Conservation (phyloP, 2,797 vertebrate species). For the Chrysocyon brachyurus region DNA sequence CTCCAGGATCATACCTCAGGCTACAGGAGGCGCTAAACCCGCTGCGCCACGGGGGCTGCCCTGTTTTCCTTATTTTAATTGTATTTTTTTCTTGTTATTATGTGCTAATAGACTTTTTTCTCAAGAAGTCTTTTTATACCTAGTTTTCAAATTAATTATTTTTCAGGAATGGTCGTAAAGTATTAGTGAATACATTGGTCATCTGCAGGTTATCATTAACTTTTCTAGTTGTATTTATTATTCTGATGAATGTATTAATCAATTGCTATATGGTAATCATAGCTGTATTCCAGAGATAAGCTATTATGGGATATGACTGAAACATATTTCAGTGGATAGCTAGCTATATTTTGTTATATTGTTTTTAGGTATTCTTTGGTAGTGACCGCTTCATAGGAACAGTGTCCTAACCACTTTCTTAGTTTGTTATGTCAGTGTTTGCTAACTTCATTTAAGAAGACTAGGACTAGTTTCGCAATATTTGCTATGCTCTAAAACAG, state of each 20-base stretch:
- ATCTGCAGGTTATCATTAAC: neutral
- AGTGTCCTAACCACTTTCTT: constrained; percentile 1
- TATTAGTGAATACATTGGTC: neutral
- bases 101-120: neutral
- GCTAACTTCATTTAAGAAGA: neutral
- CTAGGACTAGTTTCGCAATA: neutral
- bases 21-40: too few relatives aligned
- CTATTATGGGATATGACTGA: neutral
- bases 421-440: neutral
- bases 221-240: neutral
- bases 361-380: neutral
- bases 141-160: constrained; percentile 1
- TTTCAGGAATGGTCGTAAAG: neutral
- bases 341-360: neutral
- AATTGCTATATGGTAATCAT: neutral
- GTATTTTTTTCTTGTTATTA: constrained; percentile 18
- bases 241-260: neutral
- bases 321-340: neutral
- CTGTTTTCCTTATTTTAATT: neutral
- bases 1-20: too few relatives aligned
- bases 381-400: neutral
- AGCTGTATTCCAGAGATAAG: neutral
- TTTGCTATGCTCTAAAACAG: neutral
- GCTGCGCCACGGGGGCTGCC: too few relatives aligned
- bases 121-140: neutral